A percentile compares a stretch with the other conserved stretches of the same genome.
phyloP scores from a whole-genome alignment of 2,113 vertebrate species.

The Isurus oxyrinchus region DNA sequence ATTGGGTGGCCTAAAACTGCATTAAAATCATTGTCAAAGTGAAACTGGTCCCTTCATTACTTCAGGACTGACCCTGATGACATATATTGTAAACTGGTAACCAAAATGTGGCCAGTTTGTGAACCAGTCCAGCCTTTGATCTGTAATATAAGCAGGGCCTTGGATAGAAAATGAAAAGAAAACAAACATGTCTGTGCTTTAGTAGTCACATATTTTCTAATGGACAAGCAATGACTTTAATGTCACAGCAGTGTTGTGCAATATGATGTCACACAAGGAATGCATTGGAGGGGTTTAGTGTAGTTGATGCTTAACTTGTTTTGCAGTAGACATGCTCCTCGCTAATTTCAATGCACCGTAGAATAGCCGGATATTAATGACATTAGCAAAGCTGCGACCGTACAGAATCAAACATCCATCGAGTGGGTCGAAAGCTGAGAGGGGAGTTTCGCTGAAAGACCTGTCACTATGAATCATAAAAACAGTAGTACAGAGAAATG shows the following conservation, averaged over 20 bases:
- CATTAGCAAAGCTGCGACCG: not conserved
- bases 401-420: not conserved
- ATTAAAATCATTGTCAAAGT: conserved; percentile 1
- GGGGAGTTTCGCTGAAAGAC: not conserved
- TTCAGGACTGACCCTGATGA: not conserved
- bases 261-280: not conserved
- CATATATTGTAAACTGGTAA: not conserved
- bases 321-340: not conserved
- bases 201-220: not conserved
- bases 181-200: not conserved
- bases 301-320: not conserved
- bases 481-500: not conserved
- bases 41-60: not conserved
- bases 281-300: not conserved
- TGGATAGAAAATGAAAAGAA: not conserved
- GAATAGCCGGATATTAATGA: not conserved
- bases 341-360: not conserved
- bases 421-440: not conserved
- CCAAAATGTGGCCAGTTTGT: not conserved
- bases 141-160: not conserved
- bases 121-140: not conserved
- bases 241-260: not conserved
- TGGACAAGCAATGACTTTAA: not conserved
- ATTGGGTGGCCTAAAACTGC: not conserved
- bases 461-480: not conserved